Percentiles rank a stretch among this genome's conserved stretches.
phyloP scores from a whole-genome alignment of 2,797 vertebrate species.

The Dendrocincla tyrannina region DNA sequence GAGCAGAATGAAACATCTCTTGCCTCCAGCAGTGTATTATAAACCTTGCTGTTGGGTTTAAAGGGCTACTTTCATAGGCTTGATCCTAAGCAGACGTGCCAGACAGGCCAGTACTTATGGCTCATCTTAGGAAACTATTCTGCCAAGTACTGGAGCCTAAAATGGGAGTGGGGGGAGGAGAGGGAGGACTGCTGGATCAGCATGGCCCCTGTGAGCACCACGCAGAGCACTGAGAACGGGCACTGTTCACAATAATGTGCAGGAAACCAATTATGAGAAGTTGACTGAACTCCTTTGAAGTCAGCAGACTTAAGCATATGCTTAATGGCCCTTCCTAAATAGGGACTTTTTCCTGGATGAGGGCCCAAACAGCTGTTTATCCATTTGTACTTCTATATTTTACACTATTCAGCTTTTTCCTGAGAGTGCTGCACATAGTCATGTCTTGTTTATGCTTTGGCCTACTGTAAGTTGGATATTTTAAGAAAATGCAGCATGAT shows the following conservation, averaged over 20 bases:
- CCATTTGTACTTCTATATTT: conserved; percentile 52
- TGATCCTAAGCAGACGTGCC: conserved; percentile 38
- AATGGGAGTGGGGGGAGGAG: neutral
- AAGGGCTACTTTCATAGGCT: conserved; percentile 15
- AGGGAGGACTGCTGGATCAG: neutral
- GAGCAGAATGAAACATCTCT: neutral
- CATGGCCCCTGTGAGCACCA: neutral
- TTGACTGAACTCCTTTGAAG: conserved; percentile 55
- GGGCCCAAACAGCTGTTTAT: conserved; percentile 62
- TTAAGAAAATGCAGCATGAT: neutral
- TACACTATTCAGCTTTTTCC: conserved; percentile 48
- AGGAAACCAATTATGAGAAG: conserved; percentile 42
- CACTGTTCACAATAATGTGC: neutral
- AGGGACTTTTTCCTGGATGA: conserved; percentile 62
- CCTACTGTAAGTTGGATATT: neutral
- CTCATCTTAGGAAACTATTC: conserved; percentile 56
- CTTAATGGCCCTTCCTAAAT: conserved; percentile 58
- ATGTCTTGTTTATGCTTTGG: conserved; percentile 14
- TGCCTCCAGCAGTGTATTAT: neutral
- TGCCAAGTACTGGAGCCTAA: neutral
- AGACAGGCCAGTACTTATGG: conserved; percentile 28
- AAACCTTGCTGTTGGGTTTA: neutral
- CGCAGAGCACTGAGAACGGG: neutral
- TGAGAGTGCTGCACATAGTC: neutral
- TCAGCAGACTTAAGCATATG: conserved; percentile 19